Conservation (phyloP, 2,797 vertebrate species). For the Eupleurogrammus muticus region DNA sequence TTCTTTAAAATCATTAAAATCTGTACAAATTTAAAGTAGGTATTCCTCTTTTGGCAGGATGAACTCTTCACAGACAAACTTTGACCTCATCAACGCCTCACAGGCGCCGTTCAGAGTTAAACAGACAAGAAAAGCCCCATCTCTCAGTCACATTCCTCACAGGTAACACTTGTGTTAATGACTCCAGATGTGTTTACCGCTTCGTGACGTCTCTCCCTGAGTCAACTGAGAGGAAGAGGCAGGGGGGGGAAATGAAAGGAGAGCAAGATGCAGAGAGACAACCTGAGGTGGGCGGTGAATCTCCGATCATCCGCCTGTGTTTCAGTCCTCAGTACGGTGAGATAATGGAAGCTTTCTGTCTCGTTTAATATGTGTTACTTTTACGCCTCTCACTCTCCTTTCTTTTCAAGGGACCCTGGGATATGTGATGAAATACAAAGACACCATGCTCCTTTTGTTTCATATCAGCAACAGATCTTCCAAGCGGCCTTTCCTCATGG, state of each 20-base stretch:
- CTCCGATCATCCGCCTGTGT: conserved; percentile 43
- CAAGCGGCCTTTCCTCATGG: conserved; percentile 27
- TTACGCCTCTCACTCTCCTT: conserved; percentile 24
- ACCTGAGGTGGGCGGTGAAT: conserved; percentile 49
- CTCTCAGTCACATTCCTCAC: conserved; percentile 49
- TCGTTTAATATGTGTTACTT: conserved; percentile 20
- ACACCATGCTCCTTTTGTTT: conserved; percentile 32
- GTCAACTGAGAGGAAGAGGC: conserved; percentile 62
- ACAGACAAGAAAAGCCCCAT: conserved; percentile 35
- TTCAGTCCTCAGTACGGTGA: conserved; percentile 14
- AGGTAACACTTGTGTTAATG: conserved; percentile 50
- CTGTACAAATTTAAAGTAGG: conserved; percentile 77
- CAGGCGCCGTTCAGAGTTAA: conserved; percentile 11
- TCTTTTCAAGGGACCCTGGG: conserved; percentile 23
- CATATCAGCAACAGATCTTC: conserved; percentile 42
- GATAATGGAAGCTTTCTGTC: conserved; percentile 6
- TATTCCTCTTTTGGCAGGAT: conserved; percentile 81
- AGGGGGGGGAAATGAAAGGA: conserved; percentile 7
- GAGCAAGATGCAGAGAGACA: conserved; percentile 22
- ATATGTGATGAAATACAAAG: conserved; percentile 52
- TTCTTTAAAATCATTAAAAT: conserved; percentile 73
- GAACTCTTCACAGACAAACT: conserved; percentile 74
- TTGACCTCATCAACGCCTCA: conserved; percentile 61
- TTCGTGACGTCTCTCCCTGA: conserved; percentile 72
- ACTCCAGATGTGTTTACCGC: conserved; percentile 54